phyloP scores from a whole-genome alignment of 2,113 vertebrate species.

The Tragelaphus strepsiceros region DNA sequence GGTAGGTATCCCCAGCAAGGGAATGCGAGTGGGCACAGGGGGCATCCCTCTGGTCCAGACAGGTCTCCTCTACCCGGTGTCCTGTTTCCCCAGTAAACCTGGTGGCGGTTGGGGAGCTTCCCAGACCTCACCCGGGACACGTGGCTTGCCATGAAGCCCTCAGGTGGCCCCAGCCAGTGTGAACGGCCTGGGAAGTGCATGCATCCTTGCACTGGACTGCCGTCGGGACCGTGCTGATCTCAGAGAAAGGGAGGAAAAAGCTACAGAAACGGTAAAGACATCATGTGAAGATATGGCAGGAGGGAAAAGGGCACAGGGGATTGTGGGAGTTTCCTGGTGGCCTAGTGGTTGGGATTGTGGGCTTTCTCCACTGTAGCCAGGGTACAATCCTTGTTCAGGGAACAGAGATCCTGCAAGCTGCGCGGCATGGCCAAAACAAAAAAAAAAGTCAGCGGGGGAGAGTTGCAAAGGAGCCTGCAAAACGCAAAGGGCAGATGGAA shows the following conservation, averaged over 20 bases:
- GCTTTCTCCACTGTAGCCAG: background rate
- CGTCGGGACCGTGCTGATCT: fast-evolving
- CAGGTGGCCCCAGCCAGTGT: fast-evolving
- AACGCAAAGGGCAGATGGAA: fast-evolving
- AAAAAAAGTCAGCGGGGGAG: background rate
- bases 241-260: background rate
- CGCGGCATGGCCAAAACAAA: fast-evolving
- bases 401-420: background rate
- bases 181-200: fast-evolving
- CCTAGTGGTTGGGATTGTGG: background rate
- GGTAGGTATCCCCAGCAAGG: fast-evolving
- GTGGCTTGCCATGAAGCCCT: background rate
- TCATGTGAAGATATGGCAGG: fast-evolving
- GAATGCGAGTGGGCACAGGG: fast-evolving
- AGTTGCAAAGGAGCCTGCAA: background rate
- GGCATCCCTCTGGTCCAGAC: background rate
- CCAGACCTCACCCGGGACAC: fast-evolving
- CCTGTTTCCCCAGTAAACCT: background rate
- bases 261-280: fast-evolving
- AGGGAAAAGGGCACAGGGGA: background rate
- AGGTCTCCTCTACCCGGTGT: background rate
- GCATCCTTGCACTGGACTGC: background rate
- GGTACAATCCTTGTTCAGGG: background rate
- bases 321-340: background rate
- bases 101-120: fast-evolving